Evolutionary conservation across 2,113 vertebrate genomes (phyloP).

Genomic region (Brienomyrus brachyistius): DNA sequence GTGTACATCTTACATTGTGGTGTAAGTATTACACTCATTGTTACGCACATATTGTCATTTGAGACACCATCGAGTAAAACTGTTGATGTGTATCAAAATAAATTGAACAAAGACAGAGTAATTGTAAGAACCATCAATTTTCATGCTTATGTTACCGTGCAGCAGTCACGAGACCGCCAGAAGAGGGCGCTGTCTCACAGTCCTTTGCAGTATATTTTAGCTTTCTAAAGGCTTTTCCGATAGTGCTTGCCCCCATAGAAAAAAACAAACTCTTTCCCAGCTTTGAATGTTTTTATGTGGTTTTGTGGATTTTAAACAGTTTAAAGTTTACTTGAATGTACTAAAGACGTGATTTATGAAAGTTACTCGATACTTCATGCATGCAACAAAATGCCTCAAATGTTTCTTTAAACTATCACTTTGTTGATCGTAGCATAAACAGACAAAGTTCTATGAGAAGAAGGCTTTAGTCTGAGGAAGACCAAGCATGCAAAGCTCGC

Average conservation of each 20-base stretch:
- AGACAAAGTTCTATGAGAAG: not conserved
- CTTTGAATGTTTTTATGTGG: not conserved
- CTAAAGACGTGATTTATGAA: not conserved
- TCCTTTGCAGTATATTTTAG: not conserved
- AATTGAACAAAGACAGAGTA: not conserved
- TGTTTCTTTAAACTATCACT: not conserved
- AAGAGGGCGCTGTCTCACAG: not conserved
- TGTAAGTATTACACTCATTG: not conserved
- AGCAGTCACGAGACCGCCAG: not conserved
- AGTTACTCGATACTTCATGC: not conserved
- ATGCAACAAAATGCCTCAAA: not conserved
- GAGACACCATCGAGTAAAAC: not conserved
- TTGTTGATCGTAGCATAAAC: not conserved
- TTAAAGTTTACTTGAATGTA: not conserved
- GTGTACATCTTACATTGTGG: not conserved
- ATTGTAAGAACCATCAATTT: not conserved
- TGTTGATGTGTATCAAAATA: not conserved
- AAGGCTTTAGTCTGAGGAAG: not conserved
- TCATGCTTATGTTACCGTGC: not conserved
- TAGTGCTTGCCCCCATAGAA: not conserved
- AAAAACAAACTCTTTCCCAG: not conserved
- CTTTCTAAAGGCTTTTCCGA: not conserved
- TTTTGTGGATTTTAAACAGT: not conserved
- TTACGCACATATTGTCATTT: not conserved
- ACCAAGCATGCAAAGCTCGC: not conserved